Base-by-base conservation (phyloP, 2,888 invertebrate species). In the Busseola fusca region DNA sequence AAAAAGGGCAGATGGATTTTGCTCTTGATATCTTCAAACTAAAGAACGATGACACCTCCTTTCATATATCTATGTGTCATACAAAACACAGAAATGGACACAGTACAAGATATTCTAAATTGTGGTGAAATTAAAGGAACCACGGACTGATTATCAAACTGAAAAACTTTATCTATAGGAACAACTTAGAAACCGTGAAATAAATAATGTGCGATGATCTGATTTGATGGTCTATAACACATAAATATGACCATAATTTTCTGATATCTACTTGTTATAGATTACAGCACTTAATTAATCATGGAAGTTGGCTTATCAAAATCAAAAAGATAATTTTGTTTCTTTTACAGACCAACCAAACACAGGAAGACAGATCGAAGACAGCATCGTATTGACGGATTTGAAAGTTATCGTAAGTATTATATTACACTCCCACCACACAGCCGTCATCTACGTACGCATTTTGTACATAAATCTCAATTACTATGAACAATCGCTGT, bases 301-400 rank as follows among this genome's bases (percentile, higher is more conserved):
- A 9, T 9, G 10, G 6, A 6, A 40, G 6, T 40, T 25, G n/a
- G 0, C 40, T 3, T 40, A 6, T 18, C 4, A 42, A 9, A 59
- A 40, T 37, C 5, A 16, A 40, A 40, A 60, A 3, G 18, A 40
- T 18, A 42, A 18, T 16, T 18, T 3, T 40, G 14, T 72, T 64
- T 69, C 12, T 16, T 60, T 76, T 30, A 42, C 90, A 93, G 92
- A 69, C 78, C 86, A 58, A 78, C 80, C n/a, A 74, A 81, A 27
- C 86, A 90, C 72, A 89, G 86, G 67, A 90, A 90, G 69, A 84
- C 84, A 0, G 86, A 84, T 48, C 79, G 83, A 65, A 74, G 74
- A 60, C 72, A 34, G 12, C 56, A 70, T 10, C 12, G 30, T 14
- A 12, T 7, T 9, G 60, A 56, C 3, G 65, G 27, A 59, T 59